These are phyloP conservation scores for Dinomys branickii DNA, from an alignment of 2,113 vertebrate genomes.

Conservation along the genomic window DNA sequence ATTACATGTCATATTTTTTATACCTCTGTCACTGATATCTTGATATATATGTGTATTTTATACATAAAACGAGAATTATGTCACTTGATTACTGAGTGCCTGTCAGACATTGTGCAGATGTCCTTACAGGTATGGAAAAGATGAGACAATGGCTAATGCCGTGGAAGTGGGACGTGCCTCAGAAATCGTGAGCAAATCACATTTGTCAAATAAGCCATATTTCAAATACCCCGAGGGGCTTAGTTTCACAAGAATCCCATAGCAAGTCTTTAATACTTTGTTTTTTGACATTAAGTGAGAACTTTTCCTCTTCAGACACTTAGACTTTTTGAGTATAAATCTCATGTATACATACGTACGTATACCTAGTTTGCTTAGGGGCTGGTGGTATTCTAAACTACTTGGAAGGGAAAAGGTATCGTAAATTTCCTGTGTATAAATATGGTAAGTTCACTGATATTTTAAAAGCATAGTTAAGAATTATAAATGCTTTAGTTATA, in stretches of 20 bases:
- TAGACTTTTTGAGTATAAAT: slow-evolving; percentile 25
- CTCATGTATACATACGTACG: background rate
- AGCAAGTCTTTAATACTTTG: background rate
- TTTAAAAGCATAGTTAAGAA: slow-evolving; percentile 53
- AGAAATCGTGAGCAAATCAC: background rate
- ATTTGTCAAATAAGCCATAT: background rate
- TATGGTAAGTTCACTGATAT: background rate
- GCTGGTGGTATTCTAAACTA: background rate
- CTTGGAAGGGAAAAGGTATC: background rate
- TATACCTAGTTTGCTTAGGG: background rate
- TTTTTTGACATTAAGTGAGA: background rate
- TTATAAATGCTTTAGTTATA: slow-evolving; percentile 38
- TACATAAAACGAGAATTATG: slow-evolving; percentile 42
- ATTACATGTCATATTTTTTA: background rate
- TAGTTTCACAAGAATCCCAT: slow-evolving; percentile 44
- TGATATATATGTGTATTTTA: background rate
- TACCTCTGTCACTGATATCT: background rate
- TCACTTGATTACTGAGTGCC: slow-evolving; percentile 16
- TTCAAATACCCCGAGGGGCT: slow-evolving; percentile 4
- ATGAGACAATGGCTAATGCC: background rate
- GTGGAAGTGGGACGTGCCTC: background rate
- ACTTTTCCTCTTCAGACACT: background rate
- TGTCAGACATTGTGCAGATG: background rate
- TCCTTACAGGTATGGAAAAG: slow-evolving; percentile 19
- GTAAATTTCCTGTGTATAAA: slow-evolving; percentile 14